phyloP scores from a whole-genome alignment of 2,888 invertebrate species.

The Hirtodrosophila cameraria region DNA sequence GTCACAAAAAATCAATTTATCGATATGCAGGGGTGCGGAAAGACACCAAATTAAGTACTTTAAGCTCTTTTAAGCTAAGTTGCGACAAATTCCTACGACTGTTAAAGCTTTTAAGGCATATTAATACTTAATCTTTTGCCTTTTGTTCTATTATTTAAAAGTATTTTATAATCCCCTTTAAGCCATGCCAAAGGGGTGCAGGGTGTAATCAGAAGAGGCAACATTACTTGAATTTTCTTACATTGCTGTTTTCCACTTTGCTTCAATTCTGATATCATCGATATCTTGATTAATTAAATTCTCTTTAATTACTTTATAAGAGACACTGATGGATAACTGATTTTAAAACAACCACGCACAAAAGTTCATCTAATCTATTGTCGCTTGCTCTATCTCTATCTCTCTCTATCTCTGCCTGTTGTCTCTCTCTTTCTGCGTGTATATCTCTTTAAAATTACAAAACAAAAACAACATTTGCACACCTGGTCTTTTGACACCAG shows the following conservation, averaged over 20 bases:
- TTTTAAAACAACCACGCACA: slow-evolving; percentile 6
- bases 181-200: too few species aligned
- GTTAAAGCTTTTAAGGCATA: too few species aligned
- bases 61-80: too few species aligned
- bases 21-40: too few species aligned
- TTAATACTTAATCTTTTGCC: too few species aligned
- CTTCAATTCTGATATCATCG: too few species aligned
- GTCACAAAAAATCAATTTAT: too few species aligned
- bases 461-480: slow-evolving; percentile 4
- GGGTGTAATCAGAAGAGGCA: background rate
- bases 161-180: too few species aligned
- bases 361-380: background rate
- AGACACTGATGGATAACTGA: background rate
- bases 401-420: background rate
- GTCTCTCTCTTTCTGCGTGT: background rate
- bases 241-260: background rate
- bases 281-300: slow-evolving; percentile 18
- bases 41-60: too few species aligned
- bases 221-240: background rate
- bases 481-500: slow-evolving; percentile 11
- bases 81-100: too few species aligned
- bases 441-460: background rate
- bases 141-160: too few species aligned
- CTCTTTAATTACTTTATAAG: slow-evolving; percentile 13
- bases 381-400: background rate